Evolutionary conservation across 2,797 vertebrate species (phyloP).

Genomic region (Aythya fuligula): DNA sequence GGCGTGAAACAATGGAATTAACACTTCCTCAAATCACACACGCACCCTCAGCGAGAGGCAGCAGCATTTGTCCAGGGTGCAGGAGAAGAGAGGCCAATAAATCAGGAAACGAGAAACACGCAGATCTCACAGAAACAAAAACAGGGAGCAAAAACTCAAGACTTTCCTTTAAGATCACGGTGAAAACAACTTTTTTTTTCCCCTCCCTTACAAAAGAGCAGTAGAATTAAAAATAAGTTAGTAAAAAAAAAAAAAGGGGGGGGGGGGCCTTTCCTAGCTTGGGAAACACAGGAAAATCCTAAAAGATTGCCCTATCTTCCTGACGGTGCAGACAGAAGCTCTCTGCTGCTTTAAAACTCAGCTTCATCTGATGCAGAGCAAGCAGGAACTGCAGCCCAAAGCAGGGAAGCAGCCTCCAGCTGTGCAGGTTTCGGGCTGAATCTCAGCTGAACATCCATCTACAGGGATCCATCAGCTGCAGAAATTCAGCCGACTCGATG

Average conservation of each 20-base stretch:
- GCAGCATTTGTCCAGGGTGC: not conserved
- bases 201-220: not conserved
- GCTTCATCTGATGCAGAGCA: not conserved
- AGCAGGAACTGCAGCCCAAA: not conserved
- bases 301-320: not conserved
- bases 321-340: not conserved
- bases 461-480: not conserved
- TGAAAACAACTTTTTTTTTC: not conserved
- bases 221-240: not conserved
- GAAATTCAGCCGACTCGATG: too few relatives aligned
- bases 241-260: too few relatives aligned
- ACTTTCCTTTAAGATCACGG: not conserved
- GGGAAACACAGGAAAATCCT: not conserved
- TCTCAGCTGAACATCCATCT: too few relatives aligned
- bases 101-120: not conserved
- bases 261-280: not conserved
- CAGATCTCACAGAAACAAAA: not conserved
- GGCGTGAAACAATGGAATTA: not conserved
- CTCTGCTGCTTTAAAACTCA: not conserved
- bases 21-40: not conserved
- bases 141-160: not conserved
- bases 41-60: not conserved
- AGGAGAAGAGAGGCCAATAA: not conserved
- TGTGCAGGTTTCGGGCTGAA: rapidly evolving
- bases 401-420: not conserved